Evolutionary conservation across 2,888 invertebrate species (phyloP).

Genomic region (Pinctada fucata): DNA sequence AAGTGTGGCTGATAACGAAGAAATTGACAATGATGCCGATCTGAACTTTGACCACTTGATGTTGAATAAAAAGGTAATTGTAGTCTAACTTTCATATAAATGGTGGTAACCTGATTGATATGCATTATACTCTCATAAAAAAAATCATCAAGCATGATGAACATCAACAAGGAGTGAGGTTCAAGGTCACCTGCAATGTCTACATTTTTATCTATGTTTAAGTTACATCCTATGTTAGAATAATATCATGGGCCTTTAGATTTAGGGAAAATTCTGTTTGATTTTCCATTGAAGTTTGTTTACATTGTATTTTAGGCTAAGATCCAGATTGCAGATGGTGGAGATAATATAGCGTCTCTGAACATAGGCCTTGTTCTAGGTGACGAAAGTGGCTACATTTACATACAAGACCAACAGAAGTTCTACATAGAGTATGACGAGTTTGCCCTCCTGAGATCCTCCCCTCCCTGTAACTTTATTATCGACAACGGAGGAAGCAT

Average conservation of each 20-base stretch:
- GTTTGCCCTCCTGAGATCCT: constrained; percentile 49
- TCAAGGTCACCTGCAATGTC: too few species aligned
- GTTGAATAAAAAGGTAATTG: constrained; percentile 58
- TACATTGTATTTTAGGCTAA: constrained; percentile 53
- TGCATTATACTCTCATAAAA: too few species aligned
- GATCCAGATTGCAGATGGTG: constrained; percentile 53
- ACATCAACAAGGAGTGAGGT: too few species aligned
- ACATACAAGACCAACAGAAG: constrained; percentile 48
- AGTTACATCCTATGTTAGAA: too few species aligned
- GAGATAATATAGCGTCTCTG: constrained; percentile 38
- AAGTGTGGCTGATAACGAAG: constrained; percentile 37
- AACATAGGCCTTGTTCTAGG: constrained; percentile 59
- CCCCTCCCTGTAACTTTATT: constrained; percentile 60
- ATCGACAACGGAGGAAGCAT: constrained; percentile 53
- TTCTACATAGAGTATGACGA: constrained; percentile 57
- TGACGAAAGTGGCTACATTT: constrained; percentile 57
- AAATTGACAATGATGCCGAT: constrained; percentile 52
- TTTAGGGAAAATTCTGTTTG: too few species aligned
- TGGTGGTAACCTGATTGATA: too few species aligned
- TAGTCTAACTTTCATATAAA: too few species aligned
- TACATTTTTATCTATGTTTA: too few species aligned
- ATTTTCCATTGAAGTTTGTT: too few species aligned
- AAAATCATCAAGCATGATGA: too few species aligned
- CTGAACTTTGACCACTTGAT: constrained; percentile 64
- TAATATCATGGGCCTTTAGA: too few species aligned